These are phyloP conservation scores for Eretmocerus hayati DNA, from an alignment of 2,888 invertebrate species.

Conservation along the genomic window DNA sequence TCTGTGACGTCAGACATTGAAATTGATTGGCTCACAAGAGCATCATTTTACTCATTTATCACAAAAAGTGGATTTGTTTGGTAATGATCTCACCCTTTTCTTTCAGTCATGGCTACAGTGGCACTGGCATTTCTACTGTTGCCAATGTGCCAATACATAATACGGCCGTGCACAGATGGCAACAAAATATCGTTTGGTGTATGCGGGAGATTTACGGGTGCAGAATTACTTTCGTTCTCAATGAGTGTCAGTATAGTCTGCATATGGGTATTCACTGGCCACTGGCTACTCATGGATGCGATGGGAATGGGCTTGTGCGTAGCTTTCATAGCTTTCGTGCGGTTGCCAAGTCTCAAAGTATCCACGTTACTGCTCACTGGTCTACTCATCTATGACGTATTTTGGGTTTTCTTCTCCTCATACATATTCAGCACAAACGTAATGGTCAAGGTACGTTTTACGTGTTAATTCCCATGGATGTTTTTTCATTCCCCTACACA, in stretches of 20 bases:
- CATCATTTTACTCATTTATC: too few relatives aligned
- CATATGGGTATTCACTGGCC: constrained; percentile 95
- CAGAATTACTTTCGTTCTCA: constrained; percentile 88
- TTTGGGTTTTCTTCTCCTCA: constrained; percentile 98
- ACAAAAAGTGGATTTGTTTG: too few relatives aligned
- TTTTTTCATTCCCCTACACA: too few relatives aligned
- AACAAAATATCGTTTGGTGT: constrained; percentile 82
- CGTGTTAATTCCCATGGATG: too few relatives aligned
- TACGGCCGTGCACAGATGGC: constrained; percentile 75
- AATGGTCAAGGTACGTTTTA: constrained; percentile 95
- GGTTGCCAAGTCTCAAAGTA: constrained; percentile 91
- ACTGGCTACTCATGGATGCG: constrained; percentile 98
- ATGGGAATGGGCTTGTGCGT: constrained; percentile 98
- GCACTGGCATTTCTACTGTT: constrained; percentile 92
- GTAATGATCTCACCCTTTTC: background rate
- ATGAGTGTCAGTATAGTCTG: constrained; percentile 89
- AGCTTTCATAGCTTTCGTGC: constrained; percentile 93
- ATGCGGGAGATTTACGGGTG: constrained; percentile 90
- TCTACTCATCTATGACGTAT: constrained; percentile 90
- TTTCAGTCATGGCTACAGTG: constrained; percentile 85
- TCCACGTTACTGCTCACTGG: constrained; percentile 91
- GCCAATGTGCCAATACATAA: constrained; percentile 95
- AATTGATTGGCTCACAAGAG: too few relatives aligned
- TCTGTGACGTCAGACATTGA: too few relatives aligned
- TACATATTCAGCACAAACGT: constrained; percentile 98